phyloP scores from a whole-genome alignment of 92 coral and sea anemone species.

The Bergia sp. region DNA sequence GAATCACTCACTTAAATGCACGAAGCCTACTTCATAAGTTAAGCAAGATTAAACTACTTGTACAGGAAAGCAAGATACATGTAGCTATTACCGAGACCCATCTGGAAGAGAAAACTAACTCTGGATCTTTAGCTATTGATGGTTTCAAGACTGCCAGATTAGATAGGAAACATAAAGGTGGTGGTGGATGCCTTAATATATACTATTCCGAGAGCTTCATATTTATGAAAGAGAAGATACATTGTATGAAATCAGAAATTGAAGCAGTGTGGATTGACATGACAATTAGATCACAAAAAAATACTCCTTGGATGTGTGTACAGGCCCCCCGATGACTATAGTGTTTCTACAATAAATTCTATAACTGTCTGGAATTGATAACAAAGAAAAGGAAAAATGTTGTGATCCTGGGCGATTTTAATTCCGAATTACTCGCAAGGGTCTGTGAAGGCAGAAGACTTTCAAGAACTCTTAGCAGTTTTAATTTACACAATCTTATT shows the following conservation, averaged over 20 bases:
- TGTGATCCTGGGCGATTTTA: constrained; percentile 36
- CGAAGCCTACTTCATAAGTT: constrained; percentile 38
- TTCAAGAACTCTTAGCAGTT: constrained; percentile 40
- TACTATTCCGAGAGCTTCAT: constrained; percentile 51
- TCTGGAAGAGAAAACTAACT: constrained; percentile 29
- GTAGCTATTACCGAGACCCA: constrained; percentile 58
- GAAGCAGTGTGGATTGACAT: constrained; percentile 51
- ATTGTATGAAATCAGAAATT: background rate
- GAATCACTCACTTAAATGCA: constrained; percentile 5
- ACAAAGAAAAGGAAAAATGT: constrained; percentile 42
- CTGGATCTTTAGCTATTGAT: background rate
- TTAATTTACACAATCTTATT: constrained; percentile 48
- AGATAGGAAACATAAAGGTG: constrained; percentile 56
- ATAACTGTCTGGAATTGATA: constrained; percentile 39
- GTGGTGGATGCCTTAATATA: constrained; percentile 54
- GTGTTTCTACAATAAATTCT: constrained; percentile 53
- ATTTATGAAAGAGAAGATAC: constrained; percentile 37
- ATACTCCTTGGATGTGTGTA: constrained; percentile 55
- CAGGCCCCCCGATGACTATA: constrained; percentile 59
- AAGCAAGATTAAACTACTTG: constrained; percentile 33
- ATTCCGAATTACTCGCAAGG: constrained; percentile 42
- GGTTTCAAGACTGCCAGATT: constrained; percentile 49
- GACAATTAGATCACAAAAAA: constrained; percentile 48
- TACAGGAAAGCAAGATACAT: constrained; percentile 42
- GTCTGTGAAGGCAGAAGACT: constrained; percentile 54